Evolutionary conservation across 1,140 invertebrate genomes (phyloP), one percentile per base, ranked within the genome.

Genomic region (Diuraphis noxia): DNA sequence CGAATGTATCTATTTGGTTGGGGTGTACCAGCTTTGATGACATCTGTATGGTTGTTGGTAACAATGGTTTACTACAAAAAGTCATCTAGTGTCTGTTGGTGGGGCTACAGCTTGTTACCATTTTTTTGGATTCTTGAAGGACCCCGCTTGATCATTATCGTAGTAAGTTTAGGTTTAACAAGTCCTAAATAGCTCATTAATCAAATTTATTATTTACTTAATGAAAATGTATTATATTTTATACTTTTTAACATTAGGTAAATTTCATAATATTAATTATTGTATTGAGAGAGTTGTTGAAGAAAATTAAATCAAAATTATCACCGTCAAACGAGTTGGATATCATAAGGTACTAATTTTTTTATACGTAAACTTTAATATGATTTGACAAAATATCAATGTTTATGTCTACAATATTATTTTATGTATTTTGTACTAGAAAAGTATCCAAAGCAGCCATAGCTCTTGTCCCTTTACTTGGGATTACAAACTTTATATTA

Each of bases 61-160:
- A 97, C 96, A 49, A 94, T 95, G 7, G 93, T 95, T 41, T 94
- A 95, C 92, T 95, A 92, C n/a, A 89, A 92, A 25, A 85, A 93
- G 43, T 92, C 92, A 23, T 92, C 92, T 88, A 94, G 82, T 93
- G 97, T 96, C 92, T 98, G 97, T 93, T 98, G 97, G 96, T 97
- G 96, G 94, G 96, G 96, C 17, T 98, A 98, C 93, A 97, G 97
- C 93, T 95, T 97, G 88, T 95, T 96, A 8, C 94, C 95, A 0
- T 96, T 96, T 93, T 98, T 97, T 93, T 98, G 97, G 97, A 98
- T 98, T 89, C 94, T 98, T 40, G 97, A 98, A 94, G 97, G 96
- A 72, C 97, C 97, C 1, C 94, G 97, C 91, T 94, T 97, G 41
- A 95, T 95, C 0, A 95, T 98, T 9, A 96, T 98, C 93, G 93